phyloP scores from a whole-genome alignment of 2,113 vertebrate species.

The Podarcis muralis region DNA sequence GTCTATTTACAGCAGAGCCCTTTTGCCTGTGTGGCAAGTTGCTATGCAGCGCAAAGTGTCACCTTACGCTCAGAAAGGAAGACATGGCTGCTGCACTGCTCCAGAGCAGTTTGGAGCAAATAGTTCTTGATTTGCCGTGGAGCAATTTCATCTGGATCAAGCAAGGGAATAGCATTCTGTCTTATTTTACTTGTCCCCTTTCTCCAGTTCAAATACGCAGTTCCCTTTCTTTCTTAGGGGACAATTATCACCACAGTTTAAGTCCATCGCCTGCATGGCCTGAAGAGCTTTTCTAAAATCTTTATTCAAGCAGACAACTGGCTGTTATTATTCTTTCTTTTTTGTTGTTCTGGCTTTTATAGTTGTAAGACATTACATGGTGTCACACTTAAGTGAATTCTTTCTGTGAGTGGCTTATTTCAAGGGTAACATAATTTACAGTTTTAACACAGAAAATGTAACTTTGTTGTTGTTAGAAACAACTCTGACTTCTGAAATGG shows the following conservation, averaged over 20 bases:
- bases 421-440: background rate
- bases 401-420: background rate
- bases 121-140: background rate
- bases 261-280: background rate
- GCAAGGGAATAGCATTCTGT: background rate
- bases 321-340: background rate
- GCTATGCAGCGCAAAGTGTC: background rate
- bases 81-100: background rate
- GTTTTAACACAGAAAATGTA: background rate
- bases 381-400: background rate
- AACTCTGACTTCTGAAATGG: background rate
- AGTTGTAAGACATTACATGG: background rate
- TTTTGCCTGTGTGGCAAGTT: constrained; percentile 15
- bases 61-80: background rate
- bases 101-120: background rate
- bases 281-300: background rate
- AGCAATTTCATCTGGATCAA: background rate
- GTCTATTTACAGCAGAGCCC: constrained; percentile 9
- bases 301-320: background rate
- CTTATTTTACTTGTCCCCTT: background rate
- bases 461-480: background rate
- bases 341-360: background rate
- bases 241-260: background rate
- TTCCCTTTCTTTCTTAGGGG: no score
- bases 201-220: background rate